Evolutionary conservation across 2,113 vertebrate species (phyloP).

Genomic region (cat (Felis catus)): DNA sequence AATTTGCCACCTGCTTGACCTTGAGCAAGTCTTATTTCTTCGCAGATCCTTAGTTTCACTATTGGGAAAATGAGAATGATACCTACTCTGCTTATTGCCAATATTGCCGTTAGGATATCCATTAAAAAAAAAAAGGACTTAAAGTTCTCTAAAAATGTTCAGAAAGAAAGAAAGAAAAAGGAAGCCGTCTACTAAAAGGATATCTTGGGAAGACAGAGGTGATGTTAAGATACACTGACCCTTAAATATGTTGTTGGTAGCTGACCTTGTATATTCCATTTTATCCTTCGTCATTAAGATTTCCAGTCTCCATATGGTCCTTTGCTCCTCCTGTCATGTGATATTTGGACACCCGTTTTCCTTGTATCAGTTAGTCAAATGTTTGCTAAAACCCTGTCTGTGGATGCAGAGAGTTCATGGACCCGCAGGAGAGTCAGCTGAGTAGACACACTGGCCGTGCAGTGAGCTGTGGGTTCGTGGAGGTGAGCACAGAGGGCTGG

Average conservation of each 20-base stretch:
- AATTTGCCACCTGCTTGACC: neutral
- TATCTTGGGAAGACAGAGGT: neutral
- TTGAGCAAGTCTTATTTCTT: conserved; percentile 33
- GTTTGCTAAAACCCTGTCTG: neutral
- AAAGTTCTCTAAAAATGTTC: neutral
- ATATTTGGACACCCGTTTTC: neutral
- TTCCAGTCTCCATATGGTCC: neutral
- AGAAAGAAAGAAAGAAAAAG: neutral
- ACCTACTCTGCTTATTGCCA: neutral
- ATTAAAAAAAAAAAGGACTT: conserved; percentile 36
- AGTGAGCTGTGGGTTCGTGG: neutral
- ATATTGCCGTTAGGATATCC: neutral
- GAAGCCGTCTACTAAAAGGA: neutral
- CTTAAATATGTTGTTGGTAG: neutral
- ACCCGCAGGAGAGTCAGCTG: neutral
- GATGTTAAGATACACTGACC: too few species aligned
- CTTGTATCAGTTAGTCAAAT: neutral
- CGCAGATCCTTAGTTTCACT: conserved; percentile 6
- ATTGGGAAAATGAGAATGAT: neutral
- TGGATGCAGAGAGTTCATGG: neutral
- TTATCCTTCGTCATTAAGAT: neutral
- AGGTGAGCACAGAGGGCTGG: neutral
- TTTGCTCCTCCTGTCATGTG: neutral
- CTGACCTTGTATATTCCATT: neutral
- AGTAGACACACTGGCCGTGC: neutral